Base-by-base conservation (phyloP, 2,888 invertebrate genomes). In the Helobdella robusta region DNA sequence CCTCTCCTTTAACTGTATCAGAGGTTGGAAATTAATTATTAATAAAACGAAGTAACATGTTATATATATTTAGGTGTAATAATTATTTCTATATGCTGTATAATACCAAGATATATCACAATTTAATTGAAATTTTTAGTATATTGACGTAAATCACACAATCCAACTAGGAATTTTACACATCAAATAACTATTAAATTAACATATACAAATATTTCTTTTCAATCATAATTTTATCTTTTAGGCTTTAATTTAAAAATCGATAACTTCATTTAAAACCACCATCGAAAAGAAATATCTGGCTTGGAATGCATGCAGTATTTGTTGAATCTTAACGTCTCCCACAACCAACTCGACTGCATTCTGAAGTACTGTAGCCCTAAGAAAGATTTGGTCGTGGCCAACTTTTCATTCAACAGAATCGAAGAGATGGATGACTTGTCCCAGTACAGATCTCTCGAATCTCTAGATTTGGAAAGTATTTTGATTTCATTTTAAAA, bases 221-320 rank as follows among this genome's bases (percentile, higher is more conserved):
- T n/a, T n/a, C n/a, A n/a, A n/a, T n/a, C n/a, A n/a, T n/a, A n/a
- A n/a, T n/a, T n/a, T n/a, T n/a, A n/a, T n/a, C n/a, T n/a, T n/a
- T n/a, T n/a, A n/a, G n/a, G n/a, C n/a, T n/a, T n/a, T n/a, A n/a
- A n/a, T n/a, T n/a, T n/a, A n/a, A n/a, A n/a, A n/a, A n/a, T n/a
- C n/a, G n/a, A n/a, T n/a, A n/a, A n/a, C n/a, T n/a, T n/a, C n/a
- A n/a, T n/a, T n/a, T n/a, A n/a, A n/a, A n/a, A n/a, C n/a, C n/a
- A n/a, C n/a, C n/a, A n/a, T n/a, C n/a, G n/a, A n/a, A n/a, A n/a
- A 56, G 56, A 56, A 3, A 8, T 56, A 8, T 56, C 56, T 30
- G 32, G 25, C 56, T 30, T 56, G n/a, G 28, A 56, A 4, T 8
- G 32, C 28, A 56, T 56, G 56, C 3, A 25, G n/a, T 30, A n/a